Percentiles rank a stretch among this genome's conserved stretches.
Evolutionary conservation across 2,113 vertebrate species (phyloP).

Genomic region (Nyctibius bracteatus): DNA sequence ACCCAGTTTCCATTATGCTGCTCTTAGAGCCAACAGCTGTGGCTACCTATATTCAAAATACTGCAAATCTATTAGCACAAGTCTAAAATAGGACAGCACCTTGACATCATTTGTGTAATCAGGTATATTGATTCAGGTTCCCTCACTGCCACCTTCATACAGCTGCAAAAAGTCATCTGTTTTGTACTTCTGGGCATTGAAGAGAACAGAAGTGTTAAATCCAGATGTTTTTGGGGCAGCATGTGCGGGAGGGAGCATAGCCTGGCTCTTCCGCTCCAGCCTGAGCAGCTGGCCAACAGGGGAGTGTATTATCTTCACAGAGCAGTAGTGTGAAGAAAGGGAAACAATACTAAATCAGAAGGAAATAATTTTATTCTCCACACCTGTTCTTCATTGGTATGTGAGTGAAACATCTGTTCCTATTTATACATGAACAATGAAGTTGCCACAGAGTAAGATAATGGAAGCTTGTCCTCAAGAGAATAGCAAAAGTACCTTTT

Average conservation of each 20-base stretch:
- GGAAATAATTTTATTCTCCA: slow-evolving; percentile 12
- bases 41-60: neutral
- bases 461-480: neutral
- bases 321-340: neutral
- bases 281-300: neutral
- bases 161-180: neutral
- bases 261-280: neutral
- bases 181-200: neutral
- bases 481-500: neutral
- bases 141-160: neutral
- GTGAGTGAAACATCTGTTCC: slow-evolving; percentile 13
- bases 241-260: neutral
- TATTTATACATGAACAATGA: neutral
- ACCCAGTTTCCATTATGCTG: neutral
- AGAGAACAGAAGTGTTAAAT: neutral
- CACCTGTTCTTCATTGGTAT: slow-evolving; percentile 30
- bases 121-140: neutral
- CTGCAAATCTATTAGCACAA: neutral
- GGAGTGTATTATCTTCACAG: neutral
- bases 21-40: neutral
- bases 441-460: neutral
- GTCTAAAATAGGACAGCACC: neutral
- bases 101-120: neutral
- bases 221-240: neutral
- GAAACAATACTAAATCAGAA: neutral